A percentile compares a stretch with the other conserved stretches of the same genome.
phyloP scores from a whole-genome alignment of 2,888 invertebrate genomes.

The Agrotis clavis region DNA sequence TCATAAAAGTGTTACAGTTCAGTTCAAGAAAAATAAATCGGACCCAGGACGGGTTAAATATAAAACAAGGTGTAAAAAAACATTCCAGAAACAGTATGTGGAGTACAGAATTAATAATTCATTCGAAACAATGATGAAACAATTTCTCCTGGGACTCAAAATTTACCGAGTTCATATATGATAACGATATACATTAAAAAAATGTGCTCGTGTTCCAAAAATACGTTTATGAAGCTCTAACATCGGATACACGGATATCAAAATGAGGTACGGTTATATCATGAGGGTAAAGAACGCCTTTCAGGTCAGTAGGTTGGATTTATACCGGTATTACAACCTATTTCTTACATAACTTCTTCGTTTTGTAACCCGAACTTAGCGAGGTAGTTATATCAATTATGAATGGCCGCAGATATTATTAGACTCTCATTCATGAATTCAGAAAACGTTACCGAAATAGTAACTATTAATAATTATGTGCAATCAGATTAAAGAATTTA shows the following conservation, averaged over 20 bases:
- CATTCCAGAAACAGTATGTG: conserved; percentile 13
- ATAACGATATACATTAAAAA: not conserved
- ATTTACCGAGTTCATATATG: not conserved
- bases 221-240: not conserved
- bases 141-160: conserved; percentile 26
- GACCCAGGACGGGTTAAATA: not conserved
- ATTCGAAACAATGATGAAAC: conserved; percentile 25
- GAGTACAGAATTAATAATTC: conserved; percentile 44
- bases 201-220: conserved; percentile 7
- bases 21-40: conserved; percentile 22
- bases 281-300: conserved; percentile 10
- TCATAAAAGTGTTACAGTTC: not conserved
- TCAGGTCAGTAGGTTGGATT: conserved; percentile 28
- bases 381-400: conserved; percentile 16
- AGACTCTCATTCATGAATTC: not conserved
- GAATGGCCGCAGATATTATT: conserved; percentile 5
- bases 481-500: not conserved
- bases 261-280: conserved; percentile 1
- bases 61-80: conserved; percentile 7
- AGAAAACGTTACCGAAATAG: not conserved
- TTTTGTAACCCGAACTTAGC: not conserved
- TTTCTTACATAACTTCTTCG: conserved; percentile 8
- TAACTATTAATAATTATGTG: conserved; percentile 14
- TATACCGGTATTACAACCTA: not conserved
- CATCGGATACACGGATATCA: not conserved